Conservation (phyloP, 1,140 invertebrate genomes). For the Diprion similis region DNA sequence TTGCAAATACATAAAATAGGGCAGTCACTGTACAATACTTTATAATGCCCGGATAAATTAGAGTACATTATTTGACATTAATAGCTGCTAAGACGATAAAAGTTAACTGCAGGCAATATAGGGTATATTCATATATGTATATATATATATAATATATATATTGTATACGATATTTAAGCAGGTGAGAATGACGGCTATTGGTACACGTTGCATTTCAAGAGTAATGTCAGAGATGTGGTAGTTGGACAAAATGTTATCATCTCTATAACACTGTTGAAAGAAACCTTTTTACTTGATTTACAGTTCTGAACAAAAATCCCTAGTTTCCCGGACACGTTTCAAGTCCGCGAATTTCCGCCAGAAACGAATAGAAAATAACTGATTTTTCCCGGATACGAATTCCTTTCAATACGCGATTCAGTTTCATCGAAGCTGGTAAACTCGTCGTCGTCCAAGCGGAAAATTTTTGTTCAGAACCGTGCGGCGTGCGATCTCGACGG, state of each 20-base stretch:
- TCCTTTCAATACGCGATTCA: too few species aligned
- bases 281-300: constrained; percentile 8
- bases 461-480: too few species aligned
- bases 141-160: too few species aligned
- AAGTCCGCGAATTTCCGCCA: constrained; percentile 14
- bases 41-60: neutral
- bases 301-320: constrained; percentile 21
- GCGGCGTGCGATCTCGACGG: too few species aligned
- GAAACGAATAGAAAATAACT: constrained; percentile 20
- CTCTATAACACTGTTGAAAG: too few species aligned
- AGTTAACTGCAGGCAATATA: neutral
- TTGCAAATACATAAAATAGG: neutral
- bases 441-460: too few species aligned
- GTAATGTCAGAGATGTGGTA: neutral
- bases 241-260: neutral
- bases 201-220: too few species aligned
- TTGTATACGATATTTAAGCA: neutral
- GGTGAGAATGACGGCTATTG: neutral
- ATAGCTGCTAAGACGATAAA: constrained; percentile 7
- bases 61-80: neutral
- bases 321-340: constrained; percentile 16
- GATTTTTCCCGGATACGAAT: neutral
- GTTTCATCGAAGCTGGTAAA: too few species aligned
- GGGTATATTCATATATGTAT: too few species aligned
- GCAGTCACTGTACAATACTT: neutral